These are phyloP conservation scores for Epinephelus lanceolatus DNA, from an alignment of 2,113 vertebrate genomes.

Conservation along the genomic window DNA sequence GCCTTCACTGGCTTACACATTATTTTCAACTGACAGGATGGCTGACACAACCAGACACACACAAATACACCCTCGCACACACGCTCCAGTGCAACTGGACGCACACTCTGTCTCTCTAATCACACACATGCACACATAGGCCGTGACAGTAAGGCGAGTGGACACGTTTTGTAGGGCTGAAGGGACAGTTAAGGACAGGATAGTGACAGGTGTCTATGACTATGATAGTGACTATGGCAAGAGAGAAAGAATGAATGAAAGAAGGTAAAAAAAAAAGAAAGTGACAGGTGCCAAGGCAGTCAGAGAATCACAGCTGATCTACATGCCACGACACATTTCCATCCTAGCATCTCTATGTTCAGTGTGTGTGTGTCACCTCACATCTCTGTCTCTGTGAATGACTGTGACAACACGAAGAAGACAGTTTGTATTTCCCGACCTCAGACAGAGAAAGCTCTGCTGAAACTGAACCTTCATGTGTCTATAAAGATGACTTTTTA, in stretches of 20 bases:
- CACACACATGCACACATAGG: slow-evolving; percentile 30
- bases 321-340: slow-evolving; percentile 54
- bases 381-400: slow-evolving; percentile 32
- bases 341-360: slow-evolving; percentile 14
- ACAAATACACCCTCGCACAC: slow-evolving; percentile 10
- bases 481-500: not conserved
- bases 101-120: slow-evolving; percentile 19
- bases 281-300: slow-evolving; percentile 65
- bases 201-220: slow-evolving; percentile 58
- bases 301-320: slow-evolving; percentile 51
- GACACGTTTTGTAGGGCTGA: slow-evolving; percentile 39
- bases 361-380: slow-evolving; percentile 34
- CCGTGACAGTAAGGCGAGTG: slow-evolving; percentile 49
- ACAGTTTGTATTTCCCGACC: slow-evolving; percentile 33
- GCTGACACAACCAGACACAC: slow-evolving; percentile 52
- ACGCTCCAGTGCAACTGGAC: slow-evolving; percentile 15
- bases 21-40: slow-evolving; percentile 53
- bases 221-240: too few relatives aligned
- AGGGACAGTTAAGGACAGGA: slow-evolving; percentile 33
- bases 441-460: not conserved
- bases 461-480: slow-evolving; percentile 23
- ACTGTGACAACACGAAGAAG: slow-evolving; percentile 22
- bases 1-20: slow-evolving; percentile 38
- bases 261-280: slow-evolving; percentile 36
- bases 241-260: slow-evolving; percentile 30